Conservation (phyloP, 2,888 invertebrate genomes). For the Caenorhabditis zanzibari region DNA sequence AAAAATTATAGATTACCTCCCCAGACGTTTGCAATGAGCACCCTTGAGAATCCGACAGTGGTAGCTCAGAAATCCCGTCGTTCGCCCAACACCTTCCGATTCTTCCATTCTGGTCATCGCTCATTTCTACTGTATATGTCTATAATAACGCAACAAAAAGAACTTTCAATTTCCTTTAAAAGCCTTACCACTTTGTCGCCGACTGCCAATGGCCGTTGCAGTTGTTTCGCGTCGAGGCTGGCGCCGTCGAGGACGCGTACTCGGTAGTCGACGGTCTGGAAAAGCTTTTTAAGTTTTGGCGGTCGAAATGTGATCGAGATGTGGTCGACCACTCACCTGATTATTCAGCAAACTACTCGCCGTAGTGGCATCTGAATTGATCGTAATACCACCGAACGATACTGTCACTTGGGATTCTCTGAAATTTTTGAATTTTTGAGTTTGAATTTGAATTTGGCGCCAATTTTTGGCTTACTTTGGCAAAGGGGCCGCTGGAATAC, state of each 20-base stretch:
- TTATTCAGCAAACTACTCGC: slow-evolving; percentile 45
- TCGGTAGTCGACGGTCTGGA: slow-evolving; percentile 74
- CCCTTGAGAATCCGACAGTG: slow-evolving; percentile 80
- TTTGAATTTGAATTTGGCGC: background rate
- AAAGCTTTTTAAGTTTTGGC: background rate
- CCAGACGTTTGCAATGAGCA: slow-evolving; percentile 81
- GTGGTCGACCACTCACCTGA: slow-evolving; percentile 7
- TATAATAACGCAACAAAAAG: slow-evolving; percentile 26
- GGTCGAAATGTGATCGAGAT: background rate
- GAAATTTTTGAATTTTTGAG: too few species aligned
- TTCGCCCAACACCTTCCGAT: slow-evolving; percentile 83
- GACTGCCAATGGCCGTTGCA: slow-evolving; percentile 80
- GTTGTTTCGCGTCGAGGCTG: slow-evolving; percentile 70
- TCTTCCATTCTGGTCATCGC: slow-evolving; percentile 62
- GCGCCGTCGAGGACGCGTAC: slow-evolving; percentile 81
- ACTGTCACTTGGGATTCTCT: slow-evolving; percentile 80
- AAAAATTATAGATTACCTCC: slow-evolving; percentile 69
- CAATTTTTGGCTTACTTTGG: slow-evolving; percentile 28
- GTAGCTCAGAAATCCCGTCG: slow-evolving; percentile 79
- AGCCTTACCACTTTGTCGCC: slow-evolving; percentile 81
- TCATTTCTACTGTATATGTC: slow-evolving; percentile 73
- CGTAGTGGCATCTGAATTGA: slow-evolving; percentile 76
- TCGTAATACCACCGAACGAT: slow-evolving; percentile 82
- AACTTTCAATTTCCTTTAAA: background rate
- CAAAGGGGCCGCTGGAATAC: slow-evolving; percentile 77